Evolutionary conservation across 2,888 invertebrate genomes (phyloP), one percentile per base, ranked within the genome.

Genomic region (Alloscopus bannaensis): DNA sequence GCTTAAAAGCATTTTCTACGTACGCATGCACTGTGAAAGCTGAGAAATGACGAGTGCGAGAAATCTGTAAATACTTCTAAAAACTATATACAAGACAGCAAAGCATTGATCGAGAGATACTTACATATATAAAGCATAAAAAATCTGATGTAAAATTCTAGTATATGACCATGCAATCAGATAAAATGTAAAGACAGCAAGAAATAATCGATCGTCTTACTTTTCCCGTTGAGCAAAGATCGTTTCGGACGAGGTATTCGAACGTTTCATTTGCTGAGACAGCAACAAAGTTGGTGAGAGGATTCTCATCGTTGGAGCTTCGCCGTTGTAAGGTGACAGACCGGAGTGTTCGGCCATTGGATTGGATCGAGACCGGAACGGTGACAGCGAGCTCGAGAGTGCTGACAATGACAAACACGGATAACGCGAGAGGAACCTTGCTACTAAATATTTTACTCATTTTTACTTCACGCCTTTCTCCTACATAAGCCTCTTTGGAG

Each of bases 231-330:
- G 66, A 29, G 36, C 59, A 42, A 66, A 31, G 18, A 66, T n/a
- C 0, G 75, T 20, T 11, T 60, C 24, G 1, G 0, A n/a, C 0
- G 65, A 59, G 4, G 55, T 22, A 59, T 64, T 73, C 22, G 24
- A 20, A 18, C n/a, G 55, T 11, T 60, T 64, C 28, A 26, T 36
- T 50, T 59, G 45, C 22, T 59, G 75, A 4, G 76, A 60, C 57
- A 68, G 68, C 76, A 76, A 76, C 76, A 76, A n/a, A 62, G 76
- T 76, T 75, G 75, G 59, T 52, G 28, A 42, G 24, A 40, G 75
- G 64, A 40, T 47, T 75, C n/a, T 66, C 75, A 60, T 68, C 59
- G 59, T 60, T 24, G 57, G 68, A 20, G 24, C 24, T 66, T 18
- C 29, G 68, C 1, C 60, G 60, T 16, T 60, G 57, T n/a, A 24